Evolutionary conservation across 2,888 invertebrate species (phyloP).

Genomic region (Teleiodes luculella): DNA sequence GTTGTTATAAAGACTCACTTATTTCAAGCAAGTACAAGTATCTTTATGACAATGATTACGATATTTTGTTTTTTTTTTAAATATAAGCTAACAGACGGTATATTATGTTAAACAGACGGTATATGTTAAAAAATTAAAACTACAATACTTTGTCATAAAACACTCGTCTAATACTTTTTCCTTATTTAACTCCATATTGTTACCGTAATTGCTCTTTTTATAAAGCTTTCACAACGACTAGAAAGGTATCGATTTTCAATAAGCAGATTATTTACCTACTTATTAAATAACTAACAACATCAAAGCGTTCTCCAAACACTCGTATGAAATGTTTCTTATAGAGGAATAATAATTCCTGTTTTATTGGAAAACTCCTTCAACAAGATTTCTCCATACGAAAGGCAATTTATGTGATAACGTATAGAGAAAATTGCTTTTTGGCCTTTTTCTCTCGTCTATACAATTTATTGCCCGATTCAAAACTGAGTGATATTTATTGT

Average conservation of each 20-base stretch:
- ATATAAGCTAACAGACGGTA: too few species aligned
- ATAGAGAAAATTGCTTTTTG: constrained; percentile 62
- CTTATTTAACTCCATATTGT: too few species aligned
- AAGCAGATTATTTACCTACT: not conserved
- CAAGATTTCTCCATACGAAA: constrained; percentile 26
- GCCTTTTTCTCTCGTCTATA: constrained; percentile 60
- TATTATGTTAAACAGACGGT: too few species aligned
- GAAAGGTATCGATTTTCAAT: constrained; percentile 24
- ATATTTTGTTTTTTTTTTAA: too few species aligned
- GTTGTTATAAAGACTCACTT: too few species aligned
- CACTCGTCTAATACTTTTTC: too few species aligned
- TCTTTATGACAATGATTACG: too few species aligned
- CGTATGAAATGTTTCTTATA: not conserved
- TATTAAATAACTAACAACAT: constrained; percentile 38
- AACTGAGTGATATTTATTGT: constrained; percentile 30
- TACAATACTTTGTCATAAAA: too few species aligned
- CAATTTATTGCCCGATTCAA: constrained; percentile 11
- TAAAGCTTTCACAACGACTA: constrained; percentile 43
- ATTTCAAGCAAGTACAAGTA: too few species aligned
- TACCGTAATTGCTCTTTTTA: too few species aligned
- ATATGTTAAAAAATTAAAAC: too few species aligned
- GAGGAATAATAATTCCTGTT: constrained; percentile 39
- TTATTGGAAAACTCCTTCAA: constrained; percentile 38
- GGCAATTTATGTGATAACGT: constrained; percentile 74
- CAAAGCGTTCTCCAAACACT: constrained; percentile 38